These are phyloP conservation scores for Takifugu flavidus DNA, from an alignment of 2,113 vertebrate genomes.

Conservation along the genomic window DNA sequence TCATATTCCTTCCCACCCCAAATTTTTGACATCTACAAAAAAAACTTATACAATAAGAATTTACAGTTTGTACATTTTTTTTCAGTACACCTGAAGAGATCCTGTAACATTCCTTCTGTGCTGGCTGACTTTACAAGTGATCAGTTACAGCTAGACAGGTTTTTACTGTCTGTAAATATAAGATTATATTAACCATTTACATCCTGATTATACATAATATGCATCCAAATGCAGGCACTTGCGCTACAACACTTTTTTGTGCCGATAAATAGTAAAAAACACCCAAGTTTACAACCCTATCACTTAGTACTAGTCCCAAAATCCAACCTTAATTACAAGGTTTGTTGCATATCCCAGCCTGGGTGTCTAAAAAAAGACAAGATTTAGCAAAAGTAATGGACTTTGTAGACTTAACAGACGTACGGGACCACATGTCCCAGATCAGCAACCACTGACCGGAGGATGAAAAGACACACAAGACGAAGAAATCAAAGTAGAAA, in stretches of 20 bases:
- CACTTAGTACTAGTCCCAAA: conserved; percentile 5
- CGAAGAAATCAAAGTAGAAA: conserved; percentile 1
- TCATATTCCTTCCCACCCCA: too few species aligned
- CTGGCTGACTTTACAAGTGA: conserved; percentile 37
- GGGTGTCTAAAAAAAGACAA: conserved; percentile 46
- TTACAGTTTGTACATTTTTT: conserved; percentile 53
- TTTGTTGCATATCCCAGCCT: conserved; percentile 51
- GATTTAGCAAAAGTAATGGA: conserved; percentile 44
- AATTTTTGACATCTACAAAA: too few species aligned
- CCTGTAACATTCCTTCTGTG: conserved; percentile 47
- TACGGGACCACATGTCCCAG: conserved; percentile 54
- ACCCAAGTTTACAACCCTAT: conserved; percentile 44
- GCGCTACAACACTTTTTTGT: conserved; percentile 32
- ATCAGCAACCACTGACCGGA: conserved; percentile 37
- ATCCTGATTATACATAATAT: conserved; percentile 59
- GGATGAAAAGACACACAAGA: conserved; percentile 16
- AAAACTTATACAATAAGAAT: conserved; percentile 13
- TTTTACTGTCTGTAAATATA: conserved; percentile 65
- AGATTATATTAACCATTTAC: conserved; percentile 61
- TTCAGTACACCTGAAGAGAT: conserved; percentile 31
- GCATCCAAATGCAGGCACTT: conserved; percentile 67
- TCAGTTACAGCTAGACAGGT: conserved; percentile 18
- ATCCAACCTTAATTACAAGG: conserved; percentile 50
- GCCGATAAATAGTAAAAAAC: conserved; percentile 64
- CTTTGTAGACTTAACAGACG: conserved; percentile 68